phyloP scores from a whole-genome alignment of 2,888 invertebrate genomes.

The Mimas tiliae region DNA sequence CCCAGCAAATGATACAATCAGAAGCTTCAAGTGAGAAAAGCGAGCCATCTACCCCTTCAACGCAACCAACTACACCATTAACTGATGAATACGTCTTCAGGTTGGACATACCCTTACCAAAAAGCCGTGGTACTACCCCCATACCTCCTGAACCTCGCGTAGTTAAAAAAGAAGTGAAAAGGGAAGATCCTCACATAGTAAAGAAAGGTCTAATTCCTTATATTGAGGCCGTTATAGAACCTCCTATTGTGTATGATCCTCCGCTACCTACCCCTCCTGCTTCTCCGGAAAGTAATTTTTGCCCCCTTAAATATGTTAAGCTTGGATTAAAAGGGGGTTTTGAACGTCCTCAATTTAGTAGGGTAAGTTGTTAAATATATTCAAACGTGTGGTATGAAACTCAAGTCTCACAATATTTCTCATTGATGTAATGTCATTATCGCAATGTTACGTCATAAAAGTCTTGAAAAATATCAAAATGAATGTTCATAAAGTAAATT shows the following conservation, averaged over 20 bases:
- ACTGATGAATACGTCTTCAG: constrained; percentile 76
- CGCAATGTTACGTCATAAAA: too few relatives aligned
- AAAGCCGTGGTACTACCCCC: constrained; percentile 52
- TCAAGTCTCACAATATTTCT: neutral
- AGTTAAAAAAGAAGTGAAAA: constrained; percentile 58
- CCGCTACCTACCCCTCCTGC: constrained; percentile 65
- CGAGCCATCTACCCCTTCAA: constrained; percentile 50
- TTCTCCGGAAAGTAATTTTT: constrained; percentile 52
- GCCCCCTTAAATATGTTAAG: constrained; percentile 58
- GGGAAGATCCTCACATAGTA: constrained; percentile 68
- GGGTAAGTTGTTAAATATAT: constrained; percentile 46
- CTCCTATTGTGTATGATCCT: constrained; percentile 63
- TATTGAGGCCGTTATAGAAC: constrained; percentile 65
- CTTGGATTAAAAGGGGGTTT: constrained; percentile 57
- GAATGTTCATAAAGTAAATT: too few relatives aligned
- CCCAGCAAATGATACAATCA: neutral
- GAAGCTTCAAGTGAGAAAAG: constrained; percentile 5
- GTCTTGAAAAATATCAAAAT: too few relatives aligned
- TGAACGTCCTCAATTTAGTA: constrained; percentile 44
- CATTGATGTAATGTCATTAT: too few relatives aligned
- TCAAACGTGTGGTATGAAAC: neutral
- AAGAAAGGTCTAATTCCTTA: constrained; percentile 70
- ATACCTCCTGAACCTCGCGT: constrained; percentile 50
- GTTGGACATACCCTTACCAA: constrained; percentile 64
- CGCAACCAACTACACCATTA: constrained; percentile 68